Percentiles rank a stretch among this genome's conserved stretches.
These are phyloP conservation scores for Euproctis similis DNA, from an alignment of 2,888 invertebrate genomes.

Conservation along the genomic window DNA sequence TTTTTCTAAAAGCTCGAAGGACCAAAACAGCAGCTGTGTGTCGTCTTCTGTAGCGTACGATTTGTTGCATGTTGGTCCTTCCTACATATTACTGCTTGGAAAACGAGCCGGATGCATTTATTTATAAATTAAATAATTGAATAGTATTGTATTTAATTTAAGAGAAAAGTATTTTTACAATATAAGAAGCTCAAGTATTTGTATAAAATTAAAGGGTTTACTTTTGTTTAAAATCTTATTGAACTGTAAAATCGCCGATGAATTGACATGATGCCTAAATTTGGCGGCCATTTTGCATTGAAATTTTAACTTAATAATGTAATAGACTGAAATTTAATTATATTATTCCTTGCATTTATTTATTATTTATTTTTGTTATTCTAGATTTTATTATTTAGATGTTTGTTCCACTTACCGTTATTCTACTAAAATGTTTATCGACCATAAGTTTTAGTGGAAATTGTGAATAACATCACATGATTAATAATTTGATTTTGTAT, in stretches of 20 bases:
- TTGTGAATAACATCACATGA: no score
- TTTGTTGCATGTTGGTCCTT: no score
- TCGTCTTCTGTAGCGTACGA: no score
- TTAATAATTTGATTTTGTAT: constrained; percentile 16
- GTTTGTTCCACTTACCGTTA: constrained; percentile 25
- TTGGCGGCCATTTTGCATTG: constrained; percentile 57
- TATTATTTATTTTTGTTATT: constrained; percentile 7
- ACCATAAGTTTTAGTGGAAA: constrained; percentile 11
- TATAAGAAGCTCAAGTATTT: constrained; percentile 6
- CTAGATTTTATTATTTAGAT: constrained; percentile 18
- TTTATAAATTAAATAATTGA: constrained; percentile 4
- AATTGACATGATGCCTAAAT: constrained; percentile 37
- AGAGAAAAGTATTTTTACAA: constrained; percentile 5
- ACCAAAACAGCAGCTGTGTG: no score
- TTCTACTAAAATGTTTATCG: constrained; percentile 18
- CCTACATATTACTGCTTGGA: no score
- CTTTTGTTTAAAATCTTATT: no score
- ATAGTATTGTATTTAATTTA: no score
- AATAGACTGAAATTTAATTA: constrained; percentile 55
- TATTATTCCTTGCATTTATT: constrained; percentile 59
- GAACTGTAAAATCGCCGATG: constrained; percentile 55
- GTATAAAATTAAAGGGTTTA: constrained; percentile 31
- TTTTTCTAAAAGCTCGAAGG: no score
- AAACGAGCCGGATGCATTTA: constrained; percentile 10
- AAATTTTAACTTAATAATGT: constrained; percentile 16